Percentiles rank a stretch among this genome's conserved stretches.
These are phyloP conservation scores for Proisotoma minuta DNA, from an alignment of 2,888 invertebrate species.

Conservation along the genomic window DNA sequence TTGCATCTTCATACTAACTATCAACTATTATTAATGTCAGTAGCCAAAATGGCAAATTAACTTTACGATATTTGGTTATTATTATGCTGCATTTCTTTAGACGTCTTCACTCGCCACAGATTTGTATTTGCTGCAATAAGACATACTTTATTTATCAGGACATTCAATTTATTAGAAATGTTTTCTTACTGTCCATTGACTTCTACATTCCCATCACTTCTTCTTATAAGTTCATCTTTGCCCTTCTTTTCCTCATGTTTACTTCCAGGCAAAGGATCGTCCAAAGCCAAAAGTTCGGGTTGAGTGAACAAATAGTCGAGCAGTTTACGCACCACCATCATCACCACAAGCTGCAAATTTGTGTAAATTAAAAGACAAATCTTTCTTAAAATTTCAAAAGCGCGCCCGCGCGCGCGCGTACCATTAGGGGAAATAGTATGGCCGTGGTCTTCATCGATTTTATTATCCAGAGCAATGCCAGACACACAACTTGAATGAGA, in stretches of 20 bases:
- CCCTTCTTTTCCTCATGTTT: background rate
- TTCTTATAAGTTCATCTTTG: background rate
- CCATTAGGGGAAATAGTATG: conserved; percentile 59
- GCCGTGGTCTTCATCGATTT: conserved; percentile 56
- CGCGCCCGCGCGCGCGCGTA: too few species aligned
- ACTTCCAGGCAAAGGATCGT: conserved; percentile 57
- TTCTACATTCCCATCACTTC: background rate
- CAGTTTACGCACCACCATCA: conserved; percentile 56
- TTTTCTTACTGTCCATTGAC: background rate
- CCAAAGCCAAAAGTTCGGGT: conserved; percentile 56
- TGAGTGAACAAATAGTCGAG: conserved; percentile 56
- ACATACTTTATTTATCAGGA: background rate
- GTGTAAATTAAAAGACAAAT: too few species aligned
- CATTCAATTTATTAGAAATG: background rate
- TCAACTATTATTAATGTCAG: too few species aligned
- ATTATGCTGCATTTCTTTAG: too few species aligned
- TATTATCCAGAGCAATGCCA: conserved; percentile 54
- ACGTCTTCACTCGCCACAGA: background rate
- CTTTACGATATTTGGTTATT: too few species aligned
- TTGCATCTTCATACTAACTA: too few species aligned
- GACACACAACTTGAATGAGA: conserved; percentile 53
- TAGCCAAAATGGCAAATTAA: too few species aligned
- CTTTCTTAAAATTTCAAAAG: too few species aligned
- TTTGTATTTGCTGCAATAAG: background rate
- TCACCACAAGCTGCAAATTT: conserved; percentile 57